These are phyloP conservation scores for Uloborus plumipes DNA, from an alignment of 2,888 invertebrate genomes.

Conservation along the genomic window DNA sequence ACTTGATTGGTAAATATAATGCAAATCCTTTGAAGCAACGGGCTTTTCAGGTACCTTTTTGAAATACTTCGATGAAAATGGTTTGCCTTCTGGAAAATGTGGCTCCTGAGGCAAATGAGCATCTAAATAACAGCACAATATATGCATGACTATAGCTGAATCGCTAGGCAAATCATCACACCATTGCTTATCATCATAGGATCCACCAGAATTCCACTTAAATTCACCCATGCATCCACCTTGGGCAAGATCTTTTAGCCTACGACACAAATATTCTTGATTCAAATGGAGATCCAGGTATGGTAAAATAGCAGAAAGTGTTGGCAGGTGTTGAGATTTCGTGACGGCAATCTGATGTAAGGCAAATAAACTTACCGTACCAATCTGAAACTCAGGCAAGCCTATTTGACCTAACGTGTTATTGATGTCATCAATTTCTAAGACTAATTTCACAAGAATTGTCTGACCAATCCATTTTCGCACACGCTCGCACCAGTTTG, in stretches of 20 bases:
- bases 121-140: conserved; percentile 89
- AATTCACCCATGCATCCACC: conserved; percentile 91
- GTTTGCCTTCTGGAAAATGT: conserved; percentile 72
- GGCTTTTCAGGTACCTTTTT: conserved; percentile 69
- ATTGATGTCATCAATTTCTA: conserved; percentile 82
- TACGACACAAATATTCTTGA: conserved; percentile 86
- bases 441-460: conserved; percentile 81
- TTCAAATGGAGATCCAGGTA: conserved; percentile 86
- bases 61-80: conserved; percentile 72
- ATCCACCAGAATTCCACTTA: conserved; percentile 87
- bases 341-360: conserved; percentile 80
- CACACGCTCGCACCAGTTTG: conserved; percentile 84
- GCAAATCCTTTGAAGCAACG: conserved; percentile 72
- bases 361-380: conserved; percentile 79
- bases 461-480: conserved; percentile 84
- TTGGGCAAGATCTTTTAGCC: conserved; percentile 83
- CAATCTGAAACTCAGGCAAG: conserved; percentile 72
- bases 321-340: conserved; percentile 76
- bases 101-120: conserved; percentile 78
- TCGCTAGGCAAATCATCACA: conserved; percentile 88
- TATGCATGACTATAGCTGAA: conserved; percentile 86
- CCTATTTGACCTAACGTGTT: conserved; percentile 80
- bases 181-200: conserved; percentile 82
- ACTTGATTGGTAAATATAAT: conserved; percentile 78
- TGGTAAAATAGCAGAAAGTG: conserved; percentile 78